Percentiles rank a stretch among this genome's conserved stretches.
Evolutionary conservation across 2,113 vertebrate genomes (phyloP).

Genomic region (Chlamydotis undulata): DNA sequence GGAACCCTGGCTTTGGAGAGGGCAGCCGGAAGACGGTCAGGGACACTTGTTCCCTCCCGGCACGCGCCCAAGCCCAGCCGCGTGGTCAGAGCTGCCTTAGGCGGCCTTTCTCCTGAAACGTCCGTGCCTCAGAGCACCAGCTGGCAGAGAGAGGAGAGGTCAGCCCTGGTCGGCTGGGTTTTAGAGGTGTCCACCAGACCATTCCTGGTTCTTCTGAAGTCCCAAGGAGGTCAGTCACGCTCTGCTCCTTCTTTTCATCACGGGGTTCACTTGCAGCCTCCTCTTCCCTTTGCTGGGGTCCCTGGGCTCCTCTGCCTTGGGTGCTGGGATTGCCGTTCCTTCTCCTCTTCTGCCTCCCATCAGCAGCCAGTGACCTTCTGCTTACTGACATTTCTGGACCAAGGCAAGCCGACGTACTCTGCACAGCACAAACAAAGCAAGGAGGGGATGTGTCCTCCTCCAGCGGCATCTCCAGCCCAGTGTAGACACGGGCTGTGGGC

Average conservation of each 20-base stretch:
- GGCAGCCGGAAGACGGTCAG: background rate
- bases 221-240: background rate
- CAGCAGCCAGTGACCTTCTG: background rate
- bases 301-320: background rate
- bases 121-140: background rate
- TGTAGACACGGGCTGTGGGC: background rate
- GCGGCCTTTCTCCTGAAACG: background rate
- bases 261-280: background rate
- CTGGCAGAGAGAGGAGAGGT: background rate
- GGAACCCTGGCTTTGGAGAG: background rate
- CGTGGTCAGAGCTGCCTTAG: background rate
- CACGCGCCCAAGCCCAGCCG: rapidly evolving
- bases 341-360: background rate
- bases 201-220: background rate
- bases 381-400: no score
- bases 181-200: rapidly evolving
- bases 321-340: background rate
- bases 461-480: background rate
- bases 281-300: background rate
- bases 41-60: rapidly evolving
- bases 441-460: background rate
- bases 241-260: background rate
- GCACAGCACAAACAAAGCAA: background rate
- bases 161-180: no score
- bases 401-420: background rate